Evolutionary conservation across 2,888 invertebrate species (phyloP).

Genomic region (Euzophera pinguis): DNA sequence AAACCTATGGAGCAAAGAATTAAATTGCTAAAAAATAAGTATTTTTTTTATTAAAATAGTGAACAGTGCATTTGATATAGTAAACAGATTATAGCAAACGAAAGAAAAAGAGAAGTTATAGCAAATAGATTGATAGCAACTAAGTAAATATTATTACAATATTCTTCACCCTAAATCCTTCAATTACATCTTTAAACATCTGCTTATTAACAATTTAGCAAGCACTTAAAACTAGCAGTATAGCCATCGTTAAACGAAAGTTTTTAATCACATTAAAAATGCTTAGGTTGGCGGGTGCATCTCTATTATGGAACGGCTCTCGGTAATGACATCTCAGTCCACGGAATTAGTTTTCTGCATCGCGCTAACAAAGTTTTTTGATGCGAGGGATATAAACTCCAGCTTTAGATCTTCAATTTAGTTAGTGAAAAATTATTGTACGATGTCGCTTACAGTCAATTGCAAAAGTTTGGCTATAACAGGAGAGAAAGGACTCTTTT

Average conservation of each 20-base stretch:
- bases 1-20: too few relatives aligned
- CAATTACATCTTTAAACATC: too few relatives aligned
- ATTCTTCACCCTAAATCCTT: too few relatives aligned
- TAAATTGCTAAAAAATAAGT: too few relatives aligned
- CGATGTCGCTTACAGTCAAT: neutral
- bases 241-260: neutral
- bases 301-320: neutral
- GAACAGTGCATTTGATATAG: too few relatives aligned
- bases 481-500: neutral
- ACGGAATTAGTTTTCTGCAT: constrained; percentile 7
- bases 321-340: constrained; percentile 3
- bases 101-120: too few relatives aligned
- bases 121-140: too few relatives aligned
- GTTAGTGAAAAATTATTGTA: constrained; percentile 4
- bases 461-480: neutral
- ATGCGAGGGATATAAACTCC: constrained; percentile 3
- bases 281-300: neutral
- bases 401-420: neutral
- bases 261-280: constrained; percentile 1
- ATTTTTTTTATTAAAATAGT: too few relatives aligned
- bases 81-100: too few relatives aligned
- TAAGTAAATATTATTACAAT: too few relatives aligned
- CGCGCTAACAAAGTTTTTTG: constrained; percentile 8
- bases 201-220: neutral
- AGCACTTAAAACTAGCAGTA: neutral